Evolutionary conservation across 2,888 invertebrate species (phyloP).

Genomic region (Cheilosia pagana): DNA sequence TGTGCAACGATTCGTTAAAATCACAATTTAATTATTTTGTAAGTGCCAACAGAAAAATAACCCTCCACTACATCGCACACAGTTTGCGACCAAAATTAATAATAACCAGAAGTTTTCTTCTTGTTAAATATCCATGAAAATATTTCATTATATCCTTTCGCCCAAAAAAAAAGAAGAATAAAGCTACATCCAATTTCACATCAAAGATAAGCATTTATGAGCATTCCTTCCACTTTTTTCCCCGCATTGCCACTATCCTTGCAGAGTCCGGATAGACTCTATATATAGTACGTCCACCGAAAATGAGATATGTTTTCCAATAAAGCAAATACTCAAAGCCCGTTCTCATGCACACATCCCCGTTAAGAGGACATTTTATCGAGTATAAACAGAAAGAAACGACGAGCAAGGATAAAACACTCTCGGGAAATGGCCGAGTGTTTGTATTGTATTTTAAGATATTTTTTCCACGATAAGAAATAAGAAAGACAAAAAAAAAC

Average conservation of each 20-base stretch:
- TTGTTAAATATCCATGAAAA: conserved; percentile 52
- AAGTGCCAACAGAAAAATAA: neutral
- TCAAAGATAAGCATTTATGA: conserved; percentile 72
- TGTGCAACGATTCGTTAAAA: conserved; percentile 36
- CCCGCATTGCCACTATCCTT: conserved; percentile 8
- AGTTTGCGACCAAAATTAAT: conserved; percentile 62
- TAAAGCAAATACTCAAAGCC: conserved; percentile 61
- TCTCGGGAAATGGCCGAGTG: conserved; percentile 53
- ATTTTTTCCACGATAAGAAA: conserved; percentile 61
- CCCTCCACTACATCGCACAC: conserved; percentile 32
- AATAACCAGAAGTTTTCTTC: conserved; percentile 36
- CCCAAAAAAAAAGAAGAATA: neutral
- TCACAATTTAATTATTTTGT: conserved; percentile 33
- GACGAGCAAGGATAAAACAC: conserved; percentile 30
- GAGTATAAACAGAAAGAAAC: conserved; percentile 56
- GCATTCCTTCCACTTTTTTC: conserved; percentile 36
- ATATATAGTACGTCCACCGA: conserved; percentile 41
- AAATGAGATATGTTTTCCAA: conserved; percentile 68
- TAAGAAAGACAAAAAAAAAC: conserved; percentile 42
- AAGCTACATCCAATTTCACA: conserved; percentile 62
- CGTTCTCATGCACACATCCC: conserved; percentile 21
- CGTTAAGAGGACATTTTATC: conserved; percentile 60
- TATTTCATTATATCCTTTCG: conserved; percentile 60
- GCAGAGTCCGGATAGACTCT: conserved; percentile 28
- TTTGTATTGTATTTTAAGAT: conserved; percentile 69